Percentiles rank a stretch among this genome's conserved stretches.
Conservation (phyloP, 2,113 vertebrate species). For the Dipodomys ordii region DNA sequence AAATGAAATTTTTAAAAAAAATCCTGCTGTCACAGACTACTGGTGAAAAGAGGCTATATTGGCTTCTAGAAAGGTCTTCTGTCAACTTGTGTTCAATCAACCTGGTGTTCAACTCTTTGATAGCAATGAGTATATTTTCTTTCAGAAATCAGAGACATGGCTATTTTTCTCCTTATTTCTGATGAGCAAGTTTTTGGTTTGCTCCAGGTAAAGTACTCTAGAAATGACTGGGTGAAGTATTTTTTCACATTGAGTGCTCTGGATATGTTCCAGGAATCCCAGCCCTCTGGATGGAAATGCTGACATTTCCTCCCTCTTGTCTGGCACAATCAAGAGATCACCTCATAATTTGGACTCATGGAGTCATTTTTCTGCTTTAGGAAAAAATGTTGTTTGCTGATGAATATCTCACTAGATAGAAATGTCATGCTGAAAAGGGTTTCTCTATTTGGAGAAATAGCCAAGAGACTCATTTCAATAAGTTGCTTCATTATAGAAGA, state of each 20-base stretch:
- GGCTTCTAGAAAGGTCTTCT: conserved; percentile 25
- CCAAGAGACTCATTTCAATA: conserved; percentile 34
- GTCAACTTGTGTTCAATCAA: conserved; percentile 38
- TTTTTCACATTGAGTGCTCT: neutral
- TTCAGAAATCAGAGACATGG: conserved; percentile 47
- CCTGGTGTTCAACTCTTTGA: neutral
- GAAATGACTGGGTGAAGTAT: conserved; percentile 37
- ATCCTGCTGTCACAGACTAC: neutral
- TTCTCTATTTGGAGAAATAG: conserved; percentile 58
- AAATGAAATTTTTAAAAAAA: conserved; percentile 43
- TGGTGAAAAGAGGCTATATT: conserved; percentile 42
- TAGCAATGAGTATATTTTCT: conserved; percentile 62
- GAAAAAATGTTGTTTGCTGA: conserved; percentile 59
- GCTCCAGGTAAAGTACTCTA: conserved; percentile 42
- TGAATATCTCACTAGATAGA: conserved; percentile 24
- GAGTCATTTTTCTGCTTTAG: conserved; percentile 56
- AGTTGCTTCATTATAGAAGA: conserved; percentile 45
- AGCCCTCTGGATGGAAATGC: neutral
- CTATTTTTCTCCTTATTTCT: conserved; percentile 55
- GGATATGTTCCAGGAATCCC: neutral
- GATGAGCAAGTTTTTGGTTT: conserved; percentile 40
- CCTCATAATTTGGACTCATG: conserved; percentile 45
- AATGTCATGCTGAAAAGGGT: conserved; percentile 52
- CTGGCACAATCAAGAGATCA: conserved; percentile 39
- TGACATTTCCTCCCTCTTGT: conserved; percentile 33